Base-by-base conservation (phyloP, 2,113 vertebrate genomes). In the Chionis minor region DNA sequence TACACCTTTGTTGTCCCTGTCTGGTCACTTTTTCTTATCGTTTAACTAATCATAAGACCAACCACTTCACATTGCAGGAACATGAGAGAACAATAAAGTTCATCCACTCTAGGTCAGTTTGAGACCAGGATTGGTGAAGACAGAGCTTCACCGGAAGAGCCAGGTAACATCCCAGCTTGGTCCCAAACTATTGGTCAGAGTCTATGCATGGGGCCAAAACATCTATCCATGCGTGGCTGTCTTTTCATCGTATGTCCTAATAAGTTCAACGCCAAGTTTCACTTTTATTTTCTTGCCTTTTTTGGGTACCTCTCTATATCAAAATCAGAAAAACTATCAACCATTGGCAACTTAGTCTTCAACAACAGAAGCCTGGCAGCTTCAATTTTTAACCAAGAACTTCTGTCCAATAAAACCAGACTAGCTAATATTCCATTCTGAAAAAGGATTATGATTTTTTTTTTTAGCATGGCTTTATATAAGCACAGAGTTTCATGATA, bases 151-250 rank as follows among this genome's bases (percentile, higher is more conserved):
- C 22, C 13, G 88, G 44, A 81, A 69, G 14, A 63, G 38, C 13
- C 58, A 80, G 33, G 22, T 35, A 16, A 42, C 42, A 72, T 35
- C 20, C 19, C 27, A 72, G 24, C 6, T 51, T 55, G 1, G 22
- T 79, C 15, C 5, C 55, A 85, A 66, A 59, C 5, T 58, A 28
- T 4, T 86, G 9, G 32, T 51, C 22, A 82, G 27, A 88, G 21
- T 23, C 42, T n/a, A 14, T 6, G 8, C 27, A 42, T 0, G 0
- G 91, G 18, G 10, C n/a, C 51, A 75, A 87, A 55, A 3, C 7
- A 56, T 38, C 30, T 67, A 8, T 3, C 3, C 4, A 23, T 33
- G 23, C 30, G 55, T 4, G 8, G n/a, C 59, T 7, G 47, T 51
- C 9, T 70, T 11, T 54, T 70, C 61, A 75, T 59, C 9, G 16